Base-by-base conservation (phyloP, 1,140 invertebrate species). In the Drosophila ficusphila region DNA sequence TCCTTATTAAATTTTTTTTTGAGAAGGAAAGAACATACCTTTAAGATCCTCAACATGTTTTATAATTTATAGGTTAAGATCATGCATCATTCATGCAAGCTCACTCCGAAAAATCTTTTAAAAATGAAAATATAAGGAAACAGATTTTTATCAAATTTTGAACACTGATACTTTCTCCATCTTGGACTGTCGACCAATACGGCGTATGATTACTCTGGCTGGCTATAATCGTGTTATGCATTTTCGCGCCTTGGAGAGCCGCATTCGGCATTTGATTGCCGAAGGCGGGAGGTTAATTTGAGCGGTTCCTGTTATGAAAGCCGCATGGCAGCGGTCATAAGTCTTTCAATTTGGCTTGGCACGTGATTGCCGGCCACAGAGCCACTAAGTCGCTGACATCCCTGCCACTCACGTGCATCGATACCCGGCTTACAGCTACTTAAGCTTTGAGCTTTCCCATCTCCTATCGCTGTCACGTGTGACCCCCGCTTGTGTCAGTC, bases 311-410 rank as follows among this genome's bases (percentile, higher is more conserved):
- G 58, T 51, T 67, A 33, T 67, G 33, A 25, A 51, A 51, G 34
- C 34, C 7, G 21, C 34, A 4, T 31, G 19, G 19, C 14, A 38
- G 52, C 27, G 57, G 71, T 72, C 78, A 68, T 61, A 73, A 73
- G 78, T 82, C 78, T 73, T 82, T 82, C 78, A 81, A 81, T 81
- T 81, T 77, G 21, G 54, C 27, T 41, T 51, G 52, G 25, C 73
- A 76, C 74, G 62, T 67, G 58, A 68, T 65, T 29, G 39, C 58
- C 42, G 33, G 39, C 58, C 42, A 38, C 72, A 65, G 58, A 56
- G 71, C 54, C 60, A 72, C 58, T 81, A 81, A 81, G 58, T 61
- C 68, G 73, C 51, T 34, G 68, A 54, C 58, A 46, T 74, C 56
- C 25, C 53, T 58, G 47, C 49, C 33, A 61, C 67, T 82, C 67